Conservation (phyloP, 2,888 invertebrate species). For the Drosophila subsilvestris region DNA sequence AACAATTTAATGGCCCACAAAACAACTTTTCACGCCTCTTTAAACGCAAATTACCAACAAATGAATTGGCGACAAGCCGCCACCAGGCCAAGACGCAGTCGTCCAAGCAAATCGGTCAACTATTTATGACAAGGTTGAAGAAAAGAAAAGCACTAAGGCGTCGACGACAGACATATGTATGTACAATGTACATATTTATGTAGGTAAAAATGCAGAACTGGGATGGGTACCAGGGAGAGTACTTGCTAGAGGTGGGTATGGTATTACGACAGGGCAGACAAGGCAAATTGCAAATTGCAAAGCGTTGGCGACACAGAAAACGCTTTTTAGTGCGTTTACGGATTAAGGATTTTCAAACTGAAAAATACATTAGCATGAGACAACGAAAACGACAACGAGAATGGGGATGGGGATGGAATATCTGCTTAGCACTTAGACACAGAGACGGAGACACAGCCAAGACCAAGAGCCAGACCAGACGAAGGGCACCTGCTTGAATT, state of each 20-base stretch:
- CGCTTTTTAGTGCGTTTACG: slow-evolving; percentile 75
- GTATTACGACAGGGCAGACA: slow-evolving; percentile 52
- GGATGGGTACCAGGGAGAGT: too few species aligned
- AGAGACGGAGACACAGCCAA: background rate
- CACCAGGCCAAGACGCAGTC: slow-evolving; percentile 44
- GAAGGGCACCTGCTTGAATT: slow-evolving; percentile 76
- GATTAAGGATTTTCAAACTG: slow-evolving; percentile 77
- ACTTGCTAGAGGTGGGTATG: too few species aligned
- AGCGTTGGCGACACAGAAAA: slow-evolving; percentile 62
- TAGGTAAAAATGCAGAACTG: slow-evolving; percentile 24
- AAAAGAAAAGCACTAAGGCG: slow-evolving; percentile 15
- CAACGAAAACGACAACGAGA: slow-evolving; percentile 27
- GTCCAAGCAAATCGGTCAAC: slow-evolving; percentile 73
- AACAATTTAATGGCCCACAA: background rate
- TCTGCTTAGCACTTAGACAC: slow-evolving; percentile 4
- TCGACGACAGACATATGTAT: background rate
- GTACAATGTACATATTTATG: too few species aligned
- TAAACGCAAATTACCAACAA: slow-evolving; percentile 66
- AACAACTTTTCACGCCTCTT: slow-evolving; percentile 30
- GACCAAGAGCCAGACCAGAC: slow-evolving; percentile 50
- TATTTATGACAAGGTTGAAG: slow-evolving; percentile 76
- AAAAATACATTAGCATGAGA: slow-evolving; percentile 80
- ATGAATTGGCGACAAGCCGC: slow-evolving; percentile 51
- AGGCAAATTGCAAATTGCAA: slow-evolving; percentile 15
- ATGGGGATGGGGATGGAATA: slow-evolving; percentile 6